Evolutionary conservation across 2,888 invertebrate genomes (phyloP), one percentile per base, ranked within the genome.

Genomic region (Acanthoscelides obtectus): DNA sequence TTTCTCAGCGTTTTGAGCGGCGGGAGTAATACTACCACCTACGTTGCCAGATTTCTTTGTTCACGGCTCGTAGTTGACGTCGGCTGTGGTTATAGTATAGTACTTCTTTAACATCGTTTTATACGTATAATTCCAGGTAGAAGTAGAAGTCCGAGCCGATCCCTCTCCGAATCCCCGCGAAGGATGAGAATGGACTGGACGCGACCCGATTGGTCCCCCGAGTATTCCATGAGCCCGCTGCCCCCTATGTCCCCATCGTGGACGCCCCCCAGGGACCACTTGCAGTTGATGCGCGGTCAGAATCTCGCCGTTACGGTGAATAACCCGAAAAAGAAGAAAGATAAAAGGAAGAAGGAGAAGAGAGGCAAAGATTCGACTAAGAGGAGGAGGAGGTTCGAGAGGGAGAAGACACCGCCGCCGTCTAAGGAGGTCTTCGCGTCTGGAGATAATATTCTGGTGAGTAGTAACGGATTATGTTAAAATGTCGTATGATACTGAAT

Each of bases 351-450:
- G 75, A 72, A 81, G 80, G 71, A 77, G 72, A 72, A 80, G 77
- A 73, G 80, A 79, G 74, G 64, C 70, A 70, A 73, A 79, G 82
- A 79, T 79, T 81, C 73, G 68, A 77, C 75, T 69, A 71, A 76
- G 74, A 74, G 84, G 45, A 86, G 85, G 67, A 86, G 86, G 76
- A 79, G 86, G 64, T 83, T 83, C 70, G 80, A 85, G 22, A 79
- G 80, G 22, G 84, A 85, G 68, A 80, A 84, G 66, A 89, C 89
- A 0, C 88, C 88, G n/a, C 89, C 88, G 70, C 93, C 94, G 0
- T 93, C 93, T 1, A 96, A 96, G 84, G 96, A 96, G 86, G 95
- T 97, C 2, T 96, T 95, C 83, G 95, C 96, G 0, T 95, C 96
- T 17, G 96, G 96, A 2, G 95, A 96, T 85, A 96, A 96, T 83